These are phyloP conservation scores for Melanotaenia pygmaea DNA, from an alignment of 2,797 vertebrate genomes.

Conservation along the genomic window DNA sequence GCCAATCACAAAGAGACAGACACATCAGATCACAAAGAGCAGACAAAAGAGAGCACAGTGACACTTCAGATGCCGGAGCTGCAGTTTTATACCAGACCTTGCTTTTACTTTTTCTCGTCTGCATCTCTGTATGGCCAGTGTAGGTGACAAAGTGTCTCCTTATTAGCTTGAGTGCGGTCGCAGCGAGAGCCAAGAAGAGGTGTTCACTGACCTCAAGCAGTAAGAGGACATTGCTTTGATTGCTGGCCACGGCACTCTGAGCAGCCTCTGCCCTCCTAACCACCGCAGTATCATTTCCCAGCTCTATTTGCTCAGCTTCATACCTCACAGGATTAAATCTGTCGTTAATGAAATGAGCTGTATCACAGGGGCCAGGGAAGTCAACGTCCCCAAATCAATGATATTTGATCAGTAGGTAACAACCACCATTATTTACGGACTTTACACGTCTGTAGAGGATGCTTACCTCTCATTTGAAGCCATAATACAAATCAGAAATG, in stretches of 20 bases:
- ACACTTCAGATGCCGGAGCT: slow-evolving; percentile 10
- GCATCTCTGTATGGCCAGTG: neutral
- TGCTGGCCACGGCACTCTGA: neutral
- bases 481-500: no score
- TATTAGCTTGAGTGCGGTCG: slow-evolving; percentile 31
- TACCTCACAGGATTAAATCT: slow-evolving; percentile 25
- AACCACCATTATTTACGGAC: neutral
- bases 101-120: slow-evolving; percentile 7
- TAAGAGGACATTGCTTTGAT: slow-evolving; percentile 28
- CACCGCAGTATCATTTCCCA: slow-evolving; percentile 29
- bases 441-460: neutral
- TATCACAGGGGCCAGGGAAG: slow-evolving; percentile 21
- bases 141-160: slow-evolving; percentile 7
- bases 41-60: slow-evolving; percentile 14
- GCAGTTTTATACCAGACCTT: neutral
- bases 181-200: slow-evolving; percentile 27
- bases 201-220: slow-evolving; percentile 52
- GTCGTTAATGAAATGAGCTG: slow-evolving; percentile 36
- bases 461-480: no score
- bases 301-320: slow-evolving; percentile 20
- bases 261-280: slow-evolving; percentile 16
- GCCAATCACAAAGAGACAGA: slow-evolving; percentile 67
- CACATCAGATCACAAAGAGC: slow-evolving; percentile 58
- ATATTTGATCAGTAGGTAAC: neutral
- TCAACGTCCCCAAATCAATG: slow-evolving; percentile 32